Base-by-base conservation (phyloP, 2,113 vertebrate species). In the Sula dactylatra region DNA sequence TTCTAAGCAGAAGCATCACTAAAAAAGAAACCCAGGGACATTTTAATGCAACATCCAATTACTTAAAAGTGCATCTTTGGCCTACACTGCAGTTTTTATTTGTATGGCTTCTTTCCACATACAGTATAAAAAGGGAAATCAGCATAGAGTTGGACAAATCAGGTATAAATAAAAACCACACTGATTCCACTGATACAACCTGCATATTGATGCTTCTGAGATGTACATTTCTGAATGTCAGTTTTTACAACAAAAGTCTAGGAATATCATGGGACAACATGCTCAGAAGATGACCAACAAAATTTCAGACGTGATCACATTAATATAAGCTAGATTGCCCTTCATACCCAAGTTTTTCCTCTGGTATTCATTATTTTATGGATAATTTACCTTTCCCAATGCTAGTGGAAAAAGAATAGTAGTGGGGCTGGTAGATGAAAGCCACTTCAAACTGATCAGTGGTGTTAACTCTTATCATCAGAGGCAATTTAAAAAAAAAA, bases 31-130 rank as follows among this genome's bases (percentile, higher is more conserved):
- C 77, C 97, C 82, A 83, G 97, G 97, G 96, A 98, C 95, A 96
- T 91, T 97, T 97, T 97, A 98, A 80, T 73, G 92, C 82, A 96
- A 94, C 82, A 96, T 94, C 88, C 97, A 98, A 98, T 98, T 97
- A 97, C 91, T 98, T 95, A 94, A 78, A 91, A 95, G 89, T 93
- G 64, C 77, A 88, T 95, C 88, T 92, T 83, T 26, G 12, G 49
- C 38, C 74, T 84, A 82, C 47, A 45, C 55, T 84, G 29, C 71
- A 88, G 65, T 87, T 97, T 93, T 85, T 88, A 82, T 96, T 91
- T 96, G 47, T 70, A 88, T 8, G 11, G 31, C 74, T 93, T 81
- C 59, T 76, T 97, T 72, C 65, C 55, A 77, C 42, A 52, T 8
- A 20, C 38, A 89, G 31, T 47, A 72, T 84, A 79, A 92, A 91